Conservation (phyloP, 2,888 invertebrate species). For the Notocelia uddmanniana region DNA sequence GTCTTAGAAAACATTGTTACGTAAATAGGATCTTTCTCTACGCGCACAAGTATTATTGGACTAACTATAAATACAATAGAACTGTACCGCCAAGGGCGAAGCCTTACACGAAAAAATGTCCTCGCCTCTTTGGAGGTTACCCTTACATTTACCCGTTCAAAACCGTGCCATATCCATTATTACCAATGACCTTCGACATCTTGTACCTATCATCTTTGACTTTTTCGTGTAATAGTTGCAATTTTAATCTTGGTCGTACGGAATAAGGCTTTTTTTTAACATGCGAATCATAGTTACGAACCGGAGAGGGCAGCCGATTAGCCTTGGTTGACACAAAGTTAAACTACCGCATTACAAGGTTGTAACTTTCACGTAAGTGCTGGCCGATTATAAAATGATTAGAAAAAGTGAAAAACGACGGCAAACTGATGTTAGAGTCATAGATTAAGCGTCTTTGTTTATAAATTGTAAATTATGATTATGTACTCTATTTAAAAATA, state of each 20-base stretch:
- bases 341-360: constrained; percentile 43
- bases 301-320: constrained; percentile 23
- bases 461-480: constrained; percentile 4
- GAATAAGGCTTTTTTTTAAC: background rate
- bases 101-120: constrained; percentile 18
- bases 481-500: background rate
- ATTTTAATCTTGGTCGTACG: background rate
- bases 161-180: background rate
- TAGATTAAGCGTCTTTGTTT: background rate
- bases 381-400: constrained; percentile 43
- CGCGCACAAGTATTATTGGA: constrained; percentile 16
- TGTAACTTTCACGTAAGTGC: constrained; percentile 38
- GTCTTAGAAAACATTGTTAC: background rate
- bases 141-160: constrained; percentile 15
- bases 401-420: constrained; percentile 39
- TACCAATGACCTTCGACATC: background rate
- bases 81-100: constrained; percentile 19
- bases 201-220: background rate
- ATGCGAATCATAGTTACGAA: constrained; percentile 6
- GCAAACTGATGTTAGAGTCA: constrained; percentile 13
- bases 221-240: background rate
- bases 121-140: constrained; percentile 17
- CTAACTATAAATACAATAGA: constrained; percentile 28
- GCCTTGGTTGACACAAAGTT: constrained; percentile 40
- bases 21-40: constrained; percentile 24